Conservation (phyloP, 2,113 vertebrate species). For the Urocitellus parryii region DNA sequence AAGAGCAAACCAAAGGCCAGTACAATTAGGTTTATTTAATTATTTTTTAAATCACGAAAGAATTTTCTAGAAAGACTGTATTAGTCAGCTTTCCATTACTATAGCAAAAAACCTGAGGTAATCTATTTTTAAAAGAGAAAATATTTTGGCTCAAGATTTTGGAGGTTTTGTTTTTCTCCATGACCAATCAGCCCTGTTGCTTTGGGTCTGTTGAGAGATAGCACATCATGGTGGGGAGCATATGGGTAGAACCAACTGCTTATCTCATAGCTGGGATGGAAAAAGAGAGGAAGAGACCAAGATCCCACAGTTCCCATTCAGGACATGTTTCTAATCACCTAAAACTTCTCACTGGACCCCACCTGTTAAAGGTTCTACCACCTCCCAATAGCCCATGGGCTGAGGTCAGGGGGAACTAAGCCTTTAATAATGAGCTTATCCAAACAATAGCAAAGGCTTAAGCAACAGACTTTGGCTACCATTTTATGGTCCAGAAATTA, state of each 20-base stretch:
- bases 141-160: too few species aligned
- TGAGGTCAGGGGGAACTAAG: neutral
- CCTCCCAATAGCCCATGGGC: neutral
- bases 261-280: neutral
- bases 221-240: too few species aligned
- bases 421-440: neutral
- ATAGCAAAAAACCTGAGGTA: neutral
- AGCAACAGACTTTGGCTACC: neutral
- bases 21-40: neutral
- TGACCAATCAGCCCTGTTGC: too few species aligned
- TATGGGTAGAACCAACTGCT: too few species aligned
- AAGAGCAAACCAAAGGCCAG: neutral
- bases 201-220: too few species aligned
- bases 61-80: neutral
- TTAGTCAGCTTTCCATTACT: neutral
- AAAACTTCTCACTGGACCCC: too few species aligned
- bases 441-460: neutral
- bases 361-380: too few species aligned
- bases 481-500: neutral
- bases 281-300: neutral
- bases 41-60: neutral
- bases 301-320: neutral
- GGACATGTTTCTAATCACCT: too few species aligned
- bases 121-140: neutral
- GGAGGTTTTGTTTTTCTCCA: too few species aligned